These are phyloP conservation scores for Hormiphora californensis DNA, from an alignment of 37 sponge, comb jelly and placozoan species.

Conservation along the genomic window DNA sequence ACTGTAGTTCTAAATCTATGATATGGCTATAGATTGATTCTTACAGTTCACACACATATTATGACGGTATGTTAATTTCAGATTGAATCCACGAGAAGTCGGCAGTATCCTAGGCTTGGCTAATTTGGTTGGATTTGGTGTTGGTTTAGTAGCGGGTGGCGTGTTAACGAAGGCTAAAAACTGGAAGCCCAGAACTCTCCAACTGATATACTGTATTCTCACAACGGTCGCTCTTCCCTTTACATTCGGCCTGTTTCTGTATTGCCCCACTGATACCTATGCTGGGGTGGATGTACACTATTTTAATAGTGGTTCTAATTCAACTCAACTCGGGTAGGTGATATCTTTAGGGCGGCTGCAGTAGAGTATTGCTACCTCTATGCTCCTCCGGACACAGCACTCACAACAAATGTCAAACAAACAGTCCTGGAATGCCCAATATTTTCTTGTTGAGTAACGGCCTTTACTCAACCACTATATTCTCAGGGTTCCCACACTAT, in stretches of 20 bases:
- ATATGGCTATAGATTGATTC: not conserved
- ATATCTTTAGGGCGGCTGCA: no score
- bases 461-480: no score
- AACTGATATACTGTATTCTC: slow-evolving; percentile 5
- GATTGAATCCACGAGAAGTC: not conserved
- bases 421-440: no score
- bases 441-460: no score
- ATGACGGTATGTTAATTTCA: not conserved
- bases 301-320: no score
- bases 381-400: no score
- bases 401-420: no score
- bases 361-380: no score
- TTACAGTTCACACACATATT: not conserved
- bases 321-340: no score
- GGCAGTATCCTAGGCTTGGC: not conserved
- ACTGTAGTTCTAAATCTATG: not conserved
- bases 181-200: slow-evolving; percentile 32
- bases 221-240: not conserved
- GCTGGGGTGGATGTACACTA: slow-evolving; percentile 28
- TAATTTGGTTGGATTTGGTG: not conserved
- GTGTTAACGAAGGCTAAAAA: not conserved
- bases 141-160: slow-evolving; percentile 9
- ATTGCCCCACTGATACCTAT: slow-evolving; percentile 7
- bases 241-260: not conserved
- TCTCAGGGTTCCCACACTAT: no score